A percentile compares a stretch with the other conserved stretches of the same genome.
Evolutionary conservation across 23 tunicate species (phyloP).

Genomic region (Clavelina lepadiformis): DNA sequence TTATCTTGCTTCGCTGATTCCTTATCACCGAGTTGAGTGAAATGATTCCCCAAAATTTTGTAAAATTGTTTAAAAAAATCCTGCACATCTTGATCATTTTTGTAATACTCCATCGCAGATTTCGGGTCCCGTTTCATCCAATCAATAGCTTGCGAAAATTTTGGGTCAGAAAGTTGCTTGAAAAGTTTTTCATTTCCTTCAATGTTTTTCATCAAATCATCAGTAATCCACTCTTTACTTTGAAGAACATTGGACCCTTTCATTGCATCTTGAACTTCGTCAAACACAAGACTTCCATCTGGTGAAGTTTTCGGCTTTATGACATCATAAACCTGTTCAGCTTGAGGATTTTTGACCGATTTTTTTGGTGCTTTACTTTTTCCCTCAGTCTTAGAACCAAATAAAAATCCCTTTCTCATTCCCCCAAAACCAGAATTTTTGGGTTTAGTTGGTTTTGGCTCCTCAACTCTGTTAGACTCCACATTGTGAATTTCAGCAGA

Average conservation of each 20-base stretch:
- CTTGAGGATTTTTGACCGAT: not conserved
- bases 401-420: conserved; percentile 82
- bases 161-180: conserved; percentile 58
- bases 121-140: conserved; percentile 84
- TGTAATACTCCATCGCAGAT: conserved; percentile 69
- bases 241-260: conserved; percentile 16
- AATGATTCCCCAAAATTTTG: conserved; percentile 71
- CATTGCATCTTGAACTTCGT: conserved; percentile 74
- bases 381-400: conserved; percentile 23
- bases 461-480: too few relatives aligned
- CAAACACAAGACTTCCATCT: conserved; percentile 35
- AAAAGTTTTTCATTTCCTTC: conserved; percentile 54
- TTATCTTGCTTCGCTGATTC: not conserved
- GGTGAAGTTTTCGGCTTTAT: conserved; percentile 4
- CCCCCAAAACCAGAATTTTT: conserved; percentile 84
- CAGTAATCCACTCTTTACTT: conserved; percentile 53
- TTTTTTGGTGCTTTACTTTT: conserved; percentile 3
- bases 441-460: too few relatives aligned
- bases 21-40: conserved; percentile 38
- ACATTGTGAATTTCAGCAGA: too few relatives aligned
- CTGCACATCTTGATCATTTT: conserved; percentile 66
- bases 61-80: conserved; percentile 66
- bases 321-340: conserved; percentile 32
- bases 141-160: conserved; percentile 45
- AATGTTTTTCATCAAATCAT: conserved; percentile 52